Evolutionary conservation across 2,888 invertebrate species (phyloP).

Genomic region (Unio delphinus): DNA sequence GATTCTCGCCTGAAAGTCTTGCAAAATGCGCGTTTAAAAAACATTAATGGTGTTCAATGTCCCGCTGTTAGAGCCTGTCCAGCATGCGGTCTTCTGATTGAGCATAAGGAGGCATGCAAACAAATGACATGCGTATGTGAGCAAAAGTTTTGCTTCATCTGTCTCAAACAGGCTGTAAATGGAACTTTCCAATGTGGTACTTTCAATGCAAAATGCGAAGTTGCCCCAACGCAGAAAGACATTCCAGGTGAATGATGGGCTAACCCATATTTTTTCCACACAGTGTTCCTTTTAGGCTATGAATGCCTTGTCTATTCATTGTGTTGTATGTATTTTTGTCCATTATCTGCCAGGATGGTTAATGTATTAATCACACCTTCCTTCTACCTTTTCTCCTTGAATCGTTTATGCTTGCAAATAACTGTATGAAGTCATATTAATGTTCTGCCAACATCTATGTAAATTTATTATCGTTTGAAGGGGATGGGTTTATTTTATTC

Average conservation of each 20-base stretch:
- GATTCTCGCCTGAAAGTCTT: conserved; percentile 35
- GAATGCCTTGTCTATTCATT: too few species aligned
- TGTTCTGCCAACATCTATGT: too few species aligned
- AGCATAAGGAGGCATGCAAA: conserved; percentile 39
- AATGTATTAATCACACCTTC: too few species aligned
- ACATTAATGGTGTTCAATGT: conserved; percentile 31
- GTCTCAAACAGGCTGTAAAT: conserved; percentile 24
- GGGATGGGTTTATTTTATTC: too few species aligned
- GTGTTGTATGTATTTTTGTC: too few species aligned
- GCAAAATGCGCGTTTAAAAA: conserved; percentile 22
- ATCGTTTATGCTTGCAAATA: too few species aligned
- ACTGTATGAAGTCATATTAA: too few species aligned
- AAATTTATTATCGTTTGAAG: too few species aligned
- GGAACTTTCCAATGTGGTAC: conserved; percentile 30
- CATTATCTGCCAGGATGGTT: too few species aligned
- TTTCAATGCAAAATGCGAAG: conserved; percentile 24
- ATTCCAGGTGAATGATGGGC: conserved; percentile 9
- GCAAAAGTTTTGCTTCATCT: conserved; percentile 44
- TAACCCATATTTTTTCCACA: too few species aligned
- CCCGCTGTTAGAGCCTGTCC: conserved; percentile 43
- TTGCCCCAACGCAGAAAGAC: conserved; percentile 28
- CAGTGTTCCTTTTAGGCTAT: too few species aligned
- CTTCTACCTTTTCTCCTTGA: too few species aligned
- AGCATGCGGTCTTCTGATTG: conserved; percentile 38
- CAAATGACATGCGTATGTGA: conserved; percentile 43